These are phyloP conservation scores for Mamestra configurata DNA, from an alignment of 1,140 invertebrate genomes.

Conservation along the genomic window DNA sequence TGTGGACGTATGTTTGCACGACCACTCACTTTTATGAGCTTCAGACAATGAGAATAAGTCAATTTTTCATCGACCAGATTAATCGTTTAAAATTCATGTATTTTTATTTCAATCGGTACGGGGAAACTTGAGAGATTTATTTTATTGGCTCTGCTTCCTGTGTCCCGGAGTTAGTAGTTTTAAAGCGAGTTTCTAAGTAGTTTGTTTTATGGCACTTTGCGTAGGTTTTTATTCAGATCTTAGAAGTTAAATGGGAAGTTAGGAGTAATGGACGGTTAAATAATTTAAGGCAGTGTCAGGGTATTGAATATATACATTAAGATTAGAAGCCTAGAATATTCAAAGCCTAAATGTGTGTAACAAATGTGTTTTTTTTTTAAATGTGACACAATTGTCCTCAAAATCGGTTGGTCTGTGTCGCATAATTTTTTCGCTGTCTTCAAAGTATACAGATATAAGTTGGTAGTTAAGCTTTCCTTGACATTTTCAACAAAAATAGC, in stretches of 20 bases:
- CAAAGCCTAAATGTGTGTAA: neutral
- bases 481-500: too few relatives aligned
- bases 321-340: too few relatives aligned
- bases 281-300: neutral
- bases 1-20: constrained; percentile 65
- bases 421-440: too few relatives aligned
- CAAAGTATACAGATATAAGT: too few relatives aligned
- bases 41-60: constrained; percentile 60
- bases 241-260: neutral
- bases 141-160: constrained; percentile 34
- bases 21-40: constrained; percentile 73
- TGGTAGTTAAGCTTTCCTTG: too few relatives aligned
- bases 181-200: constrained; percentile 19
- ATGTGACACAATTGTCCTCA: too few relatives aligned
- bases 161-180: neutral
- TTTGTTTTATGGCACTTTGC: constrained; percentile 17
- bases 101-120: constrained; percentile 61
- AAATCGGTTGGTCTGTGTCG: too few relatives aligned
- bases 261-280: neutral
- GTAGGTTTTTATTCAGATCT: neutral
- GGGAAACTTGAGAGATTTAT: constrained; percentile 41
- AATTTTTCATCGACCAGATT: constrained; percentile 75
- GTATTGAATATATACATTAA: neutral
- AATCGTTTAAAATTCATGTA: constrained; percentile 83
- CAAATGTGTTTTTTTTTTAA: too few relatives aligned